Evolutionary conservation across 2,888 invertebrate species (phyloP).

Genomic region (Eurytoma adleriae): DNA sequence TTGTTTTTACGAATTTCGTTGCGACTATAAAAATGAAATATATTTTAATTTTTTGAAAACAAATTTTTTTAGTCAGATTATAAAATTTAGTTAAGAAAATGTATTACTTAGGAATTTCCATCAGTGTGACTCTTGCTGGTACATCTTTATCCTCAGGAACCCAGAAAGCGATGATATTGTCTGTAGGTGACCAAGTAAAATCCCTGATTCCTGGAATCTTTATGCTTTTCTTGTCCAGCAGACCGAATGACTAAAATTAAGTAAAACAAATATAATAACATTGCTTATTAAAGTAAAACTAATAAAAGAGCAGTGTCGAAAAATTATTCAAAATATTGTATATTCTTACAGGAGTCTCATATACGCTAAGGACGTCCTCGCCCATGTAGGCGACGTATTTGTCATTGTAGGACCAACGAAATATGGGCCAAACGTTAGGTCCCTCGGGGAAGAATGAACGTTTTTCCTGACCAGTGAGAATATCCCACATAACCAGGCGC

Average conservation of each 20-base stretch:
- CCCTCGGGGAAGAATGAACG: slow-evolving; percentile 92
- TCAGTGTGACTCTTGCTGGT: slow-evolving; percentile 94
- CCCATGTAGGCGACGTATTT: slow-evolving; percentile 94
- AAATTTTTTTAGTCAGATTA: slow-evolving; percentile 6
- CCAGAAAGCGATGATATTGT: slow-evolving; percentile 98
- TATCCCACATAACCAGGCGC: slow-evolving; percentile 97
- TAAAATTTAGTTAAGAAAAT: slow-evolving; percentile 11
- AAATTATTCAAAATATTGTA: not conserved
- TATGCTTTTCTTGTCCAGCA: slow-evolving; percentile 95
- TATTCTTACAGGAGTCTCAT: slow-evolving; percentile 89
- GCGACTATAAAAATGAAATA: slow-evolving; percentile 76
- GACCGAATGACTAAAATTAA: slow-evolving; percentile 86
- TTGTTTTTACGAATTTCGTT: slow-evolving; percentile 95
- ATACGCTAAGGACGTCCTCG: slow-evolving; percentile 91
- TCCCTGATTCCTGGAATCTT: slow-evolving; percentile 93
- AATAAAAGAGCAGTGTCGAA: too few species aligned
- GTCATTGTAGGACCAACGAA: slow-evolving; percentile 98
- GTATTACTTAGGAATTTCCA: slow-evolving; percentile 89
- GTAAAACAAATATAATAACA: not conserved
- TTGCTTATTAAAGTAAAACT: not conserved
- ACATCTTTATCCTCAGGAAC: slow-evolving; percentile 98
- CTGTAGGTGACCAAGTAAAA: slow-evolving; percentile 99
- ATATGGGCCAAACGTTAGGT: slow-evolving; percentile 92
- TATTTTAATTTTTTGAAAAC: slow-evolving; percentile 6
- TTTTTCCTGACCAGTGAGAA: slow-evolving; percentile 94